phyloP scores from a whole-genome alignment of 2,888 invertebrate species.

The Isotomurus palustris region DNA sequence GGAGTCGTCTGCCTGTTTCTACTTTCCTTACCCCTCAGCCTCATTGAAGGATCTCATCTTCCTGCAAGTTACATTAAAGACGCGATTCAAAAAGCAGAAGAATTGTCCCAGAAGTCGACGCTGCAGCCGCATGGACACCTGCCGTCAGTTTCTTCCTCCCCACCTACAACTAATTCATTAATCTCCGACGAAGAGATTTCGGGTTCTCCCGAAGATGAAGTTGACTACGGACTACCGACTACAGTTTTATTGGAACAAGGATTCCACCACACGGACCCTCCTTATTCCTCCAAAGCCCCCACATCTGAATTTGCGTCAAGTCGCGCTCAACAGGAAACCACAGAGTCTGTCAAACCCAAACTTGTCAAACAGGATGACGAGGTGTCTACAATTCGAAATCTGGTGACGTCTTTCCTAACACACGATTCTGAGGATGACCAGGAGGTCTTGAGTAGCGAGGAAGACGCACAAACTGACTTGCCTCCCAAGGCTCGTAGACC shows the following conservation, averaged over 20 bases:
- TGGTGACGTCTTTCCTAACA: not conserved
- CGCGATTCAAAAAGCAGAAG: not conserved
- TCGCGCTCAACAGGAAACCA: not conserved
- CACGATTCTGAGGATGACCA: not conserved
- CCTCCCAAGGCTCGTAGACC: too few species aligned
- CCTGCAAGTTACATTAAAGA: conserved; percentile 24
- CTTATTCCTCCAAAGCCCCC: not conserved
- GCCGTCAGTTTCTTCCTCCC: not conserved
- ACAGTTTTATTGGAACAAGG: not conserved
- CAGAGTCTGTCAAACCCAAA: not conserved
- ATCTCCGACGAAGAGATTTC: too few species aligned
- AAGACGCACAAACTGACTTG: too few species aligned
- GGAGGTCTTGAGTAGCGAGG: too few species aligned
- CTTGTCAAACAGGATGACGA: not conserved
- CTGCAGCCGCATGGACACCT: not conserved
- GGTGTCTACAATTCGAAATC: not conserved
- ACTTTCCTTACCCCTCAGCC: conserved; percentile 10
- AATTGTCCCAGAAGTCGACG: not conserved
- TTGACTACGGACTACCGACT: not conserved
- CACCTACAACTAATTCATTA: not conserved
- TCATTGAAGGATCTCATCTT: conserved; percentile 28
- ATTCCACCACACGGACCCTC: not conserved
- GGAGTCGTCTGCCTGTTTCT: not conserved
- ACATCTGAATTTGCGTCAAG: not conserved
- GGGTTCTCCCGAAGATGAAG: too few species aligned